Conservation (phyloP, 2,797 vertebrate species). For the Syndactyla subalaris region DNA sequence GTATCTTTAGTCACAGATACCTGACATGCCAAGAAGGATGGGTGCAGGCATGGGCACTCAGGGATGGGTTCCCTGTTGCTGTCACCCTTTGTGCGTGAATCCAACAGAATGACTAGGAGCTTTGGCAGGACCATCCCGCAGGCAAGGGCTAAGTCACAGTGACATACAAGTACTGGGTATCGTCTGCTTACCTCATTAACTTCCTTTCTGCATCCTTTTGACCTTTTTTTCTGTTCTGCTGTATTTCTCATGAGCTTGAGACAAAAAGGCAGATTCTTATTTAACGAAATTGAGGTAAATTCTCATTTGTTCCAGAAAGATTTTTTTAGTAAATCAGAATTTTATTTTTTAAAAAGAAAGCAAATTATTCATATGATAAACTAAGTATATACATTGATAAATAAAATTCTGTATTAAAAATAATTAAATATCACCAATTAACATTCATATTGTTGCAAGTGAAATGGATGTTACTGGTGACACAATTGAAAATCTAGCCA, state of each 20-base stretch:
- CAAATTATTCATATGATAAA: not conserved
- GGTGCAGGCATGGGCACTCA: rapidly evolving
- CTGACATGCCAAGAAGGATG: not conserved
- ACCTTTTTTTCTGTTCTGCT: not conserved
- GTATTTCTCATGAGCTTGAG: not conserved
- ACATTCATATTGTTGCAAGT: not conserved
- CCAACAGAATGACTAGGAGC: not conserved
- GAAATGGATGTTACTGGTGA: not conserved
- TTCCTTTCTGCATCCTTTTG: not conserved
- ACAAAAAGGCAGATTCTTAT: not conserved
- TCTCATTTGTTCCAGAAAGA: not conserved
- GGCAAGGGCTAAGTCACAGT: not conserved
- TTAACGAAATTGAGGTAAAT: not conserved
- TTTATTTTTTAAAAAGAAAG: not conserved
- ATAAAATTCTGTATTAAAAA: not conserved
- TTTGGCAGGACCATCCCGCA: not conserved
- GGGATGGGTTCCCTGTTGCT: not conserved
- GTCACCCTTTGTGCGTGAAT: not conserved
- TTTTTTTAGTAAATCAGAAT: not conserved
- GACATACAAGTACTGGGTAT: not conserved
- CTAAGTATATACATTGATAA: not conserved
- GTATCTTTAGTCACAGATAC: not conserved
- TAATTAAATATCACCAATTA: not conserved
- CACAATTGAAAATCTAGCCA: not conserved
- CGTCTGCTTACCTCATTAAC: not conserved